These are phyloP conservation scores for Bombus affinis DNA, from an alignment of 1,140 invertebrate species.

Conservation along the genomic window DNA sequence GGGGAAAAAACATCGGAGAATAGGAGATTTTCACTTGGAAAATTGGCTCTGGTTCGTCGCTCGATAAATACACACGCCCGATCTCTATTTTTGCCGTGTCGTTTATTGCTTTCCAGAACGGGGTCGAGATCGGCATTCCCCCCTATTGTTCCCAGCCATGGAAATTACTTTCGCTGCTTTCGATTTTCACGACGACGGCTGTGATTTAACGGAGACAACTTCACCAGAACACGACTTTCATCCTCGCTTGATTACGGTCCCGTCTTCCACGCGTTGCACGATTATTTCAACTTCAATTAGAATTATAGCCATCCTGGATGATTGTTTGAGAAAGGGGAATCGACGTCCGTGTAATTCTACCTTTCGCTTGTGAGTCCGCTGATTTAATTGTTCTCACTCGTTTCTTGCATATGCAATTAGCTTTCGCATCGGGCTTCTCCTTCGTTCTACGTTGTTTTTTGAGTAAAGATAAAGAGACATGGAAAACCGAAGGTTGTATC, in stretches of 20 bases:
- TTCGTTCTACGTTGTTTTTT: not conserved
- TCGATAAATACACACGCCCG: not conserved
- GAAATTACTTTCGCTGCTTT: conserved; percentile 69
- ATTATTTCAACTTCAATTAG: conserved; percentile 1
- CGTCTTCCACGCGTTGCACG: conserved; percentile 10
- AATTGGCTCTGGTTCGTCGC: not conserved
- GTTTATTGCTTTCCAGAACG: conserved; percentile 49
- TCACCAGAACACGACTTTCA: conserved; percentile 51
- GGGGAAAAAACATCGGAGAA: not conserved
- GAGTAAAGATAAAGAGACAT: no score
- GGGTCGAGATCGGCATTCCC: conserved; percentile 51
- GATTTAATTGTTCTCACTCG: not conserved
- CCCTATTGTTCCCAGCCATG: conserved; percentile 36
- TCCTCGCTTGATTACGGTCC: conserved; percentile 52
- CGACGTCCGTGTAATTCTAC: not conserved
- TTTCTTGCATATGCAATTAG: not conserved
- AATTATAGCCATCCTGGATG: not conserved
- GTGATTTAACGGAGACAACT: conserved; percentile 54
- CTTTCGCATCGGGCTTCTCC: not conserved
- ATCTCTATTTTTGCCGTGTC: conserved; percentile 36
- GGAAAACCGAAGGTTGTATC: no score
- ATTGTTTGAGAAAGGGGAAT: not conserved
- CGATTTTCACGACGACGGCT: conserved; percentile 54
- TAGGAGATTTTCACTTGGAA: conserved; percentile 5
- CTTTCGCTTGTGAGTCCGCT: not conserved